Conservation (phyloP, 2,888 invertebrate species). For the Orchesella flavescens region DNA sequence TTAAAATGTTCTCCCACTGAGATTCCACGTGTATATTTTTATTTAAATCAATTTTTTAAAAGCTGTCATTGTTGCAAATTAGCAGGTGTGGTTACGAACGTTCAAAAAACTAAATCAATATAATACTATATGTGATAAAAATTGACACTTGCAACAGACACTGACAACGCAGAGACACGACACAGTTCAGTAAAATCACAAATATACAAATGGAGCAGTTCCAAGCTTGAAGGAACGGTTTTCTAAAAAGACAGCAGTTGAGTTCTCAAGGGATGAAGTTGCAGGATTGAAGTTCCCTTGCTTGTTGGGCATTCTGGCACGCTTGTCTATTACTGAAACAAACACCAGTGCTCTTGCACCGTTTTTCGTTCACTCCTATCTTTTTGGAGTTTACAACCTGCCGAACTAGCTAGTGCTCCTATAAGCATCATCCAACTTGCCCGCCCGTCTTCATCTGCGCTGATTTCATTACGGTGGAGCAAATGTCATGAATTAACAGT, state of each 20-base stretch:
- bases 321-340: constrained; percentile 28
- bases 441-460: constrained; percentile 46
- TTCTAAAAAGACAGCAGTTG: constrained; percentile 26
- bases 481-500: constrained; percentile 27
- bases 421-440: constrained; percentile 32
- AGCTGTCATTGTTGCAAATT: too few relatives aligned
- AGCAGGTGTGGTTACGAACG: too few relatives aligned
- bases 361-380: constrained; percentile 3
- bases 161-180: not conserved
- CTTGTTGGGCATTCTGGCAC: constrained; percentile 16
- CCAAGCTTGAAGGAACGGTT: constrained; percentile 21
- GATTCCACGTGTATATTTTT: too few relatives aligned
- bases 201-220: not conserved
- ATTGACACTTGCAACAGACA: too few relatives aligned
- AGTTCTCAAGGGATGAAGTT: constrained; percentile 8
- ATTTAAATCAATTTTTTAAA: too few relatives aligned
- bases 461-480: constrained; percentile 35
- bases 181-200: not conserved
- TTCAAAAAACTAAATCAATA: too few relatives aligned
- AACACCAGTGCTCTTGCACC: not conserved
- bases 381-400: constrained; percentile 6
- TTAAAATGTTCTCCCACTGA: too few relatives aligned
- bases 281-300: not conserved
- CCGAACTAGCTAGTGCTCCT: not conserved
- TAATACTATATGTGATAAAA: too few relatives aligned